Base-by-base conservation (phyloP, 2,797 vertebrate species). In the Oryzias dopingdopingensis region DNA sequence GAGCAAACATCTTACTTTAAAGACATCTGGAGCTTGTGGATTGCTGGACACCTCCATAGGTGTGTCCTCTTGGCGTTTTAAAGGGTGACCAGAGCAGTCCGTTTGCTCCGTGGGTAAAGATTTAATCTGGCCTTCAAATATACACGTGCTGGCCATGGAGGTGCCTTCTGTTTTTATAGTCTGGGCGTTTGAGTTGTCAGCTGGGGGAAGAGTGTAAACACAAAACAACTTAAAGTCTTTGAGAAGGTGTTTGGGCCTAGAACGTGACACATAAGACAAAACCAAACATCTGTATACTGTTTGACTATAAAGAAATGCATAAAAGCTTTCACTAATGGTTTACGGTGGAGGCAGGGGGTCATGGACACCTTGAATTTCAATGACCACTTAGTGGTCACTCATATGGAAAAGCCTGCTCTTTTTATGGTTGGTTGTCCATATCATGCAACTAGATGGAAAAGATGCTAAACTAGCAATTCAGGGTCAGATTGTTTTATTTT, bases 31-130 rank as follows among this genome's bases (percentile, higher is more conserved):
- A 51, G 92, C 68, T 72, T 88, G 79, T 65, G 94, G 88, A 65
- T 96, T 95, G 69, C 92, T 93, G 17, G 94, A 93, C 58, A 99
- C 93, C 89, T 98, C 96, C 97, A 99, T 99, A 40, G 96, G 96
- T 71, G 94, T 95, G 86, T 94, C 92, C 65, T 97, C 96, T 85
- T 96, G 94, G 12, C 90, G 94, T 87, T 98, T 98, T 43, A 72
- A 75, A 44, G 86, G 71, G 46, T 79, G 81, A 93, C 87, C 81
- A 91, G 91, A 69, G 90, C 93, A 81, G 91, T 95, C 78, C 86
- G 88, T 52, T 93, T 91, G 83, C 90, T 86, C 88, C 59, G 87
- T 52, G 1, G 86, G 73, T 53, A 86, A n/a, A 16, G 87, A 65
- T 93, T 97, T 95, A 78, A 96, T 92, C 79, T 94, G 93, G 57